Percentiles rank a stretch among this genome's conserved stretches.
Evolutionary conservation across 2,113 vertebrate genomes (phyloP).

Genomic region (Canis aureus): DNA sequence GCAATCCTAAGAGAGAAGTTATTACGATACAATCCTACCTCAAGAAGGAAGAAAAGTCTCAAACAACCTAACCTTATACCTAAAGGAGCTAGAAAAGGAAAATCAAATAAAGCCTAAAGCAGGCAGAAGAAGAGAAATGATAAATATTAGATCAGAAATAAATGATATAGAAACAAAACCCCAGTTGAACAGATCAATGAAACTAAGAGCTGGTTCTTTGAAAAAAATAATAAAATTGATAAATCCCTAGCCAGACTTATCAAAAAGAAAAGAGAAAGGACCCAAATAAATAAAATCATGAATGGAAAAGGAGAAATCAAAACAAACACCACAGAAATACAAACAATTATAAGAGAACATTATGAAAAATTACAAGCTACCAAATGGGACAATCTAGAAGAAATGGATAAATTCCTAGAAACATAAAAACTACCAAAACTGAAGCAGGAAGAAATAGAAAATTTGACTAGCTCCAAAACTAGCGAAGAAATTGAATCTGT

Average conservation of each 20-base stretch:
- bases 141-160: background rate
- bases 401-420: background rate
- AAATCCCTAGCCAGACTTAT: background rate
- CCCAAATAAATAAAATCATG: background rate
- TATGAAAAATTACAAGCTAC: background rate
- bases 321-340: background rate
- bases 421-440: background rate
- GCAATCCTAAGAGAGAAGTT: background rate
- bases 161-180: background rate
- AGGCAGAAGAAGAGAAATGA: background rate
- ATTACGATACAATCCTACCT: background rate
- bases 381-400: background rate
- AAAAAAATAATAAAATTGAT: background rate
- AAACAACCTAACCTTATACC: background rate
- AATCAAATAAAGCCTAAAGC: background rate
- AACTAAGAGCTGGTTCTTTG: background rate
- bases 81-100: background rate
- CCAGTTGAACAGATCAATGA: background rate
- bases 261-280: background rate
- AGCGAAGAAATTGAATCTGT: background rate
- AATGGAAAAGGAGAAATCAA: background rate
- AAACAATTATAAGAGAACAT: background rate
- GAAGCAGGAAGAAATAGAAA: background rate
- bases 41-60: background rate
- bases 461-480: background rate